A percentile compares a stretch with the other conserved stretches of the same genome.
Conservation (phyloP, 2,797 vertebrate genomes). For the Chiloscyllium punctatum region DNA sequence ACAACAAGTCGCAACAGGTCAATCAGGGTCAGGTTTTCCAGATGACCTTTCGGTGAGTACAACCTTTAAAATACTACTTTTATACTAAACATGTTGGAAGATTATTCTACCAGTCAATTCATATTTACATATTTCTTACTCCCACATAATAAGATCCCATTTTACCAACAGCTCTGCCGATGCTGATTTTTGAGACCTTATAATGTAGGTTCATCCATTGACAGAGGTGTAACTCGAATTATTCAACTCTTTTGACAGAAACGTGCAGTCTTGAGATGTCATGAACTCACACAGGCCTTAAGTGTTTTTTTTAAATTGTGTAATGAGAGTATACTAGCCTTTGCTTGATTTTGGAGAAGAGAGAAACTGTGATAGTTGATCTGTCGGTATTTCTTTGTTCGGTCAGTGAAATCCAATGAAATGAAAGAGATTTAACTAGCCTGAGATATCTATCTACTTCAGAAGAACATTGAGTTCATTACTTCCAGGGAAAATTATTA, state of each 20-base stretch:
- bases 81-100: no score
- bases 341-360: background rate
- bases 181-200: background rate
- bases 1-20: constrained; percentile 88
- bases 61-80: background rate
- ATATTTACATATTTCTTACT: no score
- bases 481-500: background rate
- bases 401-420: background rate
- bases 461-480: background rate
- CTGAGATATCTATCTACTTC: background rate
- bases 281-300: background rate
- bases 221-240: background rate
- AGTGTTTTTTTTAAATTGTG: background rate
- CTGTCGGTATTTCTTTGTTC: background rate
- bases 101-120: background rate
- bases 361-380: background rate
- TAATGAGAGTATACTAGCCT: background rate
- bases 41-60: constrained; percentile 89
- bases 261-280: background rate
- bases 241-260: background rate
- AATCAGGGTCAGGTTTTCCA: constrained; percentile 95
- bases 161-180: background rate
- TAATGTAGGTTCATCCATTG: background rate
- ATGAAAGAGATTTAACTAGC: background rate
- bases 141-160: no score